Conservation (phyloP, 2,113 vertebrate species). For the Nycticorax nycticorax region DNA sequence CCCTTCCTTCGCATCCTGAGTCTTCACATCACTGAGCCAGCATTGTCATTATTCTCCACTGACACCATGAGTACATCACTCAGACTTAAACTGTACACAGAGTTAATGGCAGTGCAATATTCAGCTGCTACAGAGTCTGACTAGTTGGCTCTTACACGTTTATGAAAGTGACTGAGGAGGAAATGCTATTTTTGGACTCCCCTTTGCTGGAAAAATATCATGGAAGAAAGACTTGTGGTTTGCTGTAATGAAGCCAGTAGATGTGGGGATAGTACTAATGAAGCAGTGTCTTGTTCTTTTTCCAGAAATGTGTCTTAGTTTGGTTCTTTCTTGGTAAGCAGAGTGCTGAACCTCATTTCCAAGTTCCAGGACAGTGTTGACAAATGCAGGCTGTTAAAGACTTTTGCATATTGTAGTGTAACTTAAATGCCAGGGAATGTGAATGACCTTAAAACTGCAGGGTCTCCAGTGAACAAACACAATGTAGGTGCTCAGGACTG, state of each 20-base stretch:
- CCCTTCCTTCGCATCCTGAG: constrained; percentile 68
- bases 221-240: constrained; percentile 76
- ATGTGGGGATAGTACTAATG: constrained; percentile 69
- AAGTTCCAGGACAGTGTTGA: constrained; percentile 69
- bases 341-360: constrained; percentile 74
- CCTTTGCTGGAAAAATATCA: constrained; percentile 73
- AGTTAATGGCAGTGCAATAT: constrained; percentile 72
- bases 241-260: constrained; percentile 72
- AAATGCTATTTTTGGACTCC: constrained; percentile 58
- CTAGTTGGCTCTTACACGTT: constrained; percentile 61
- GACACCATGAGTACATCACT: constrained; percentile 54
- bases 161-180: constrained; percentile 64
- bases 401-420: constrained; percentile 73
- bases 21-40: constrained; percentile 73
- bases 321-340: constrained; percentile 76
- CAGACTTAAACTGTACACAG: constrained; percentile 52
- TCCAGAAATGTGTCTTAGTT: constrained; percentile 76
- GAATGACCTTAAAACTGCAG: constrained; percentile 69
- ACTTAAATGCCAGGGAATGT: constrained; percentile 78
- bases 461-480: constrained; percentile 61
- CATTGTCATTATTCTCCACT: constrained; percentile 46
- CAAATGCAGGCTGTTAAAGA: constrained; percentile 69
- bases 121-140: constrained; percentile 73
- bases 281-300: constrained; percentile 72
- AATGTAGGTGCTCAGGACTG: neutral